A percentile compares a stretch with the other conserved stretches of the same genome.
phyloP scores from a whole-genome alignment of 2,797 vertebrate species.

The Argentina silus region DNA sequence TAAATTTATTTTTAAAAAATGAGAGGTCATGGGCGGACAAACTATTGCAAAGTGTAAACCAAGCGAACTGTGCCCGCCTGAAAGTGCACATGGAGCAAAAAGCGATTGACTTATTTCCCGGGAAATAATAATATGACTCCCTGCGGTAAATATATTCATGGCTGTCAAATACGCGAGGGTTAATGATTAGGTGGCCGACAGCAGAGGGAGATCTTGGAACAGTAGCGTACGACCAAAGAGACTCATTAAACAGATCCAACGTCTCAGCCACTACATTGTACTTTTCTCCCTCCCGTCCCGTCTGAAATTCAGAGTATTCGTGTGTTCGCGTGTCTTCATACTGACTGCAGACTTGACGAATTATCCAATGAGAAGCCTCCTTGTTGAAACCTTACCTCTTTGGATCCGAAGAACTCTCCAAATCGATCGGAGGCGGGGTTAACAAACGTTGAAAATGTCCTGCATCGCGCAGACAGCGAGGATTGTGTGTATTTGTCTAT shows the following conservation, averaged over 20 bases:
- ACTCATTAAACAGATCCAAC: not conserved
- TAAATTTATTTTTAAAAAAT: no score
- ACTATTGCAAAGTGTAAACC: no score
- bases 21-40: no score
- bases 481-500: not conserved
- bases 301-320: conserved; percentile 67
- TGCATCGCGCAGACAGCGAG: not conserved
- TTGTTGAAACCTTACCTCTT: conserved; percentile 83
- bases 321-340: conserved; percentile 78
- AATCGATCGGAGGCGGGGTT: conserved; percentile 40
- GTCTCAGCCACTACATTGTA: no score
- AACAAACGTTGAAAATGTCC: conserved; percentile 16
- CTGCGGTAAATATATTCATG: not conserved
- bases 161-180: not conserved
- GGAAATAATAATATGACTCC: not conserved
- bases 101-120: not conserved
- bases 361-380: conserved; percentile 83
- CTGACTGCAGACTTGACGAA: conserved; percentile 64
- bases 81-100: not conserved
- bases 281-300: conserved; percentile 39
- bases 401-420: conserved; percentile 35
- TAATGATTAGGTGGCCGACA: not conserved
- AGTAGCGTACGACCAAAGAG: not conserved
- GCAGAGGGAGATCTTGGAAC: not conserved
- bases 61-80: not conserved